Evolutionary conservation across 2,113 vertebrate species (phyloP).

Genomic region (Bufo gargarizans): DNA sequence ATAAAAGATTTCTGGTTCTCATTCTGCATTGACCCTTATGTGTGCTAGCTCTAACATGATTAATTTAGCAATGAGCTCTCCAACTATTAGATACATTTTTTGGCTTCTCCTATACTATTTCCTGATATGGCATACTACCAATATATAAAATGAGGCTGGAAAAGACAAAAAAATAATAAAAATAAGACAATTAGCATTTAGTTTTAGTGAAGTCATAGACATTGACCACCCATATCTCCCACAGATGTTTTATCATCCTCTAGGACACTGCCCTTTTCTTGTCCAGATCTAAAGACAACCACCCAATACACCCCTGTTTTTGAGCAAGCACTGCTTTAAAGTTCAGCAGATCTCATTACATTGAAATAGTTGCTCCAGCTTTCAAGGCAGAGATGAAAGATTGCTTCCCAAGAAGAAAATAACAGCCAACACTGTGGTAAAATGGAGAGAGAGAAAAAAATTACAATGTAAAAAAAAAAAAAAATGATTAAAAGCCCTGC

Average conservation of each 20-base stretch:
- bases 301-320: neutral
- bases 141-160: neutral
- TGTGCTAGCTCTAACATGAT: neutral
- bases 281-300: neutral
- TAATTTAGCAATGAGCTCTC: neutral
- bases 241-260: conserved; percentile 32
- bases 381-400: conserved; percentile 15
- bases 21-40: neutral
- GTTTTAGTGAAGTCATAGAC: neutral
- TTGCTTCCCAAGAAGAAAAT: conserved; percentile 7
- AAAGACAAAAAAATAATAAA: neutral
- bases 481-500: neutral
- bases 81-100: neutral
- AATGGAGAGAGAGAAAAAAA: neutral
- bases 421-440: neutral
- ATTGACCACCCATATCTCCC: conserved; percentile 13
- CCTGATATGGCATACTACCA: neutral
- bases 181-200: neutral
- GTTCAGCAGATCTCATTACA: neutral
- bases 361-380: neutral
- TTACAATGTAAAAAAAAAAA: neutral
- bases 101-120: neutral
- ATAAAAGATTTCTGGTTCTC: neutral
- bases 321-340: neutral
- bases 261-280: conserved; percentile 28